These are phyloP conservation scores for Netelia melanura DNA, from an alignment of 2,888 invertebrate species.

Conservation along the genomic window DNA sequence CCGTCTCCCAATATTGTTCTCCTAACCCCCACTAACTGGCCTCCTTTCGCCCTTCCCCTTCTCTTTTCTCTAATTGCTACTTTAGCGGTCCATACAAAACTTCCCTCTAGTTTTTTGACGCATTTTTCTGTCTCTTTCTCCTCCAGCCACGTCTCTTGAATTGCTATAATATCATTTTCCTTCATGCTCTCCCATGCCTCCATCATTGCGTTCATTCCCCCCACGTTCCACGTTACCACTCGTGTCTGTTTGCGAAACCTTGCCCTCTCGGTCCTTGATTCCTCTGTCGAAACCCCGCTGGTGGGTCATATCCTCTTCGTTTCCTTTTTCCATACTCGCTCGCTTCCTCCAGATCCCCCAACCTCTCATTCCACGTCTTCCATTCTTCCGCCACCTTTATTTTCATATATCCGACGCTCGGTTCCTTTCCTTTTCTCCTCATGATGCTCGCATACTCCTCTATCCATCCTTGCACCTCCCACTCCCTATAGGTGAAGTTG, in stretches of 20 bases:
- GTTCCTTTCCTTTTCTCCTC: too few relatives aligned
- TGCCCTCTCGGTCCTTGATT: neutral
- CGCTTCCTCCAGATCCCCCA: neutral
- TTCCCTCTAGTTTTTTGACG: neutral
- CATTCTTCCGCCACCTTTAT: neutral
- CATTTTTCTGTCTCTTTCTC: conserved; percentile 13
- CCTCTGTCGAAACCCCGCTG: neutral
- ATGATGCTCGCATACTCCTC: too few relatives aligned
- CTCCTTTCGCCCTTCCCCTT: too few relatives aligned
- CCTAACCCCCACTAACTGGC: too few relatives aligned
- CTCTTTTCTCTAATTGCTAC: too few relatives aligned
- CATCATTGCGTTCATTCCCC: neutral
- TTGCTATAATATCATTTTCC: conserved; percentile 7
- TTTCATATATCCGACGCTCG: too few relatives aligned
- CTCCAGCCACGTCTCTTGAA: conserved; percentile 26
- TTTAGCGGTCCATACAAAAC: too few relatives aligned
- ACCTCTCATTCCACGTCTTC: neutral
- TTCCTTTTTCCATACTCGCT: neutral
- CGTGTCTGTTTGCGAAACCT: too few relatives aligned
- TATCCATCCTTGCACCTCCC: too few relatives aligned
- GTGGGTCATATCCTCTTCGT: neutral
- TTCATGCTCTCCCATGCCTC: conserved; percentile 18
- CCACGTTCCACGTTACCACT: conserved; percentile 18
- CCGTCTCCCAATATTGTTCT: too few relatives aligned
- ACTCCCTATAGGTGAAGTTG: neutral